phyloP scores from a whole-genome alignment of 2,797 vertebrate genomes.

The Tragelaphus eurycerus region DNA sequence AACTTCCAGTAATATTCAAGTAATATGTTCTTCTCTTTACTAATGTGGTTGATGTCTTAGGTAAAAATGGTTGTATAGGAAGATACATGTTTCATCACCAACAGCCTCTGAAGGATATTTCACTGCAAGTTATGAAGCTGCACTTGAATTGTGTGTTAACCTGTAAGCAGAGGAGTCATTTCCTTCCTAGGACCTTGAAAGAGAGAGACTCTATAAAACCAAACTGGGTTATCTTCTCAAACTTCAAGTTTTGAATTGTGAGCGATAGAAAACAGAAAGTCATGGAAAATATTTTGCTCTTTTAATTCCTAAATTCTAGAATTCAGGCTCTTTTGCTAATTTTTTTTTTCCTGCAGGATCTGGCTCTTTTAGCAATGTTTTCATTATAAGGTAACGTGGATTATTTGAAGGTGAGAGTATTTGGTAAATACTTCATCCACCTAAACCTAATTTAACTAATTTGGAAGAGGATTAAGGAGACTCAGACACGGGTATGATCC shows the following conservation, averaged over 20 bases:
- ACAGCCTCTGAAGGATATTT: neutral
- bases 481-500: conserved; percentile 14
- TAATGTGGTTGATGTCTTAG: neutral
- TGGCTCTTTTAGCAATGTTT: conserved; percentile 3
- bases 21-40: neutral
- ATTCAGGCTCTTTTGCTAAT: conserved; percentile 56
- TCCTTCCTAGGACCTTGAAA: conserved; percentile 67
- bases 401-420: conserved; percentile 31
- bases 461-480: conserved; percentile 46
- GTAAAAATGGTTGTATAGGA: neutral
- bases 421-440: conserved; percentile 29
- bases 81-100: neutral
- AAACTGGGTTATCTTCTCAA: conserved; percentile 41
- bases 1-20: neutral
- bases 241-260: neutral
- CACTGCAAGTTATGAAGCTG: conserved; percentile 28
- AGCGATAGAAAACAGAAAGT: neutral
- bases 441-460: conserved; percentile 35
- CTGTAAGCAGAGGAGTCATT: conserved; percentile 51
- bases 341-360: neutral
- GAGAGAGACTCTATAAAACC: conserved; percentile 67
- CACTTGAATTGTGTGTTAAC: conserved; percentile 52
- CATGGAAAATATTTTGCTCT: neutral
- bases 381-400: neutral
- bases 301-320: conserved; percentile 36